Conservation (phyloP, 2,888 invertebrate genomes). For the Xanthia icteritia region DNA sequence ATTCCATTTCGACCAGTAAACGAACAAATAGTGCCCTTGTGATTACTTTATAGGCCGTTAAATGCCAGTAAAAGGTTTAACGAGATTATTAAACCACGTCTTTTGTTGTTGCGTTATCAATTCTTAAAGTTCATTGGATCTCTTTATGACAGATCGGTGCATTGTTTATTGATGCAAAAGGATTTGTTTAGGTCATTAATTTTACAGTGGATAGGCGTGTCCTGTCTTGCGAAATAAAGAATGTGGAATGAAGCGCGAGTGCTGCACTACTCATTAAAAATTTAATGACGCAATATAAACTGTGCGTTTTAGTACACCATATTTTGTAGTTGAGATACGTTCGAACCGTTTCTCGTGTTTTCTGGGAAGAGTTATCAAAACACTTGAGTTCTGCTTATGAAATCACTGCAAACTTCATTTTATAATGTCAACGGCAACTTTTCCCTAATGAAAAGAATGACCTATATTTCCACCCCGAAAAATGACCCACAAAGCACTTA, state of each 20-base stretch:
- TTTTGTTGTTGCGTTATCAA: slow-evolving; percentile 70
- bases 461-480: background rate
- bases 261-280: slow-evolving; percentile 16
- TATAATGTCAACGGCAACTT: too few species aligned
- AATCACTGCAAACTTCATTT: too few species aligned
- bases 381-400: too few species aligned
- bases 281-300: slow-evolving; percentile 8
- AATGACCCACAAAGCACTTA: background rate
- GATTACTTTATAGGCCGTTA: slow-evolving; percentile 85
- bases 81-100: slow-evolving; percentile 79
- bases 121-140: slow-evolving; percentile 68
- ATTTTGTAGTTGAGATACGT: background rate
- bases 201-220: slow-evolving; percentile 24
- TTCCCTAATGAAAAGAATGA: background rate
- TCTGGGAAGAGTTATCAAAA: background rate
- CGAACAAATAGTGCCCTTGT: slow-evolving; percentile 80
- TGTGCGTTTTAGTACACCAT: background rate
- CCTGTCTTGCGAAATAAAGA: slow-evolving; percentile 44
- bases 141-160: slow-evolving; percentile 57
- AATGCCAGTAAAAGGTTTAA: slow-evolving; percentile 85
- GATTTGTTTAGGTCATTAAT: slow-evolving; percentile 37
- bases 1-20: slow-evolving; percentile 67
- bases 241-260: slow-evolving; percentile 16
- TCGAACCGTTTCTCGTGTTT: background rate
- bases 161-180: slow-evolving; percentile 53